phyloP scores from a whole-genome alignment of 2,113 vertebrate genomes.

The Macrotis lagotis region DNA sequence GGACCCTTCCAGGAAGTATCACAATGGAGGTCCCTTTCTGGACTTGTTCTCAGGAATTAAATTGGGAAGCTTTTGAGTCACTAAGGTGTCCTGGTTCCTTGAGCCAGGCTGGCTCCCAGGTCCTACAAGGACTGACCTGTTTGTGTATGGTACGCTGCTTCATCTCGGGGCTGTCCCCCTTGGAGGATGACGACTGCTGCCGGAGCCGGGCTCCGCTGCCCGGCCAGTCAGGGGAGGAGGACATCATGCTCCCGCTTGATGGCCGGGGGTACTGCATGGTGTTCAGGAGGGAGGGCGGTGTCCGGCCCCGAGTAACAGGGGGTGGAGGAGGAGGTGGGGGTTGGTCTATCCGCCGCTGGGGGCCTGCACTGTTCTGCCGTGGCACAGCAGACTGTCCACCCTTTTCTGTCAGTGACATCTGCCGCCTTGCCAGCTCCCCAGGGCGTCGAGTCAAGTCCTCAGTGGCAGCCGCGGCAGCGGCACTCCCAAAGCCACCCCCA shows the following conservation, averaged over 20 bases:
- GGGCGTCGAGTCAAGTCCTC: conserved; percentile 92
- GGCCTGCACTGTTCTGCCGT: conserved; percentile 94
- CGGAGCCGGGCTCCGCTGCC: conserved; percentile 91
- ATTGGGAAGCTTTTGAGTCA: neutral
- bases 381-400: conserved; percentile 90
- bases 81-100: neutral
- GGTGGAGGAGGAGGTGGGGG: conserved; percentile 86
- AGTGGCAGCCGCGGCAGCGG: conserved; percentile 85
- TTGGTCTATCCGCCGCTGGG: conserved; percentile 95
- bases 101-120: rapidly evolving
- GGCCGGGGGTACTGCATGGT: conserved; percentile 92
- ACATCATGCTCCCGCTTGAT: conserved; percentile 91
- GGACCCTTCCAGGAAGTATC: neutral
- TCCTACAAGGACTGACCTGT: conserved; percentile 85
- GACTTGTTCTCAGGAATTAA: neutral
- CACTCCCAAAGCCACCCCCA: conserved; percentile 83
- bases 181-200: conserved; percentile 96
- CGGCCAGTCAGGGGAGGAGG: conserved; percentile 94
- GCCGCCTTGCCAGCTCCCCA: conserved; percentile 91
- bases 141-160: conserved; percentile 94
- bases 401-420: conserved; percentile 93
- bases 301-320: conserved; percentile 89
- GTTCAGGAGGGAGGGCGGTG: conserved; percentile 91
- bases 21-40: neutral
- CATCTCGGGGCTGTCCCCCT: conserved; percentile 96